Conservation (phyloP, 2,797 vertebrate species). For the Alosa sapidissima region DNA sequence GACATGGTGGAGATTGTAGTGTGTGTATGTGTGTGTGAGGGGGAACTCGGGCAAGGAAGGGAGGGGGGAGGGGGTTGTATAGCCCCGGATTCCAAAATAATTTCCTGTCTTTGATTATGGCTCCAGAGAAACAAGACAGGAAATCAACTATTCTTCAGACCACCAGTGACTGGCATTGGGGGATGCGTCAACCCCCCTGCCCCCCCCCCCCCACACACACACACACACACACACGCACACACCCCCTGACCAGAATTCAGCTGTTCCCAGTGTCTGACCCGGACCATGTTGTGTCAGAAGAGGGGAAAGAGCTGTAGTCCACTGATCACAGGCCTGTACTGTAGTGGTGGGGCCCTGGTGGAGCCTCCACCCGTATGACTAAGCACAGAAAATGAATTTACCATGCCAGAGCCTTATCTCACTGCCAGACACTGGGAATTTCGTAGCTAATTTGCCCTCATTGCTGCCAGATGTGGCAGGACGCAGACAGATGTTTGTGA, state of each 20-base stretch:
- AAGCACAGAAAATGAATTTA: slow-evolving; percentile 74
- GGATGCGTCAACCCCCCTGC: too few species aligned
- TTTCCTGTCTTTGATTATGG: slow-evolving; percentile 79
- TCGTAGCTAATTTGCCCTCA: slow-evolving; percentile 82
- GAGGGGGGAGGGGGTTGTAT: slow-evolving; percentile 53
- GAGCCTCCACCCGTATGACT: slow-evolving; percentile 53
- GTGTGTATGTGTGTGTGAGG: background rate
- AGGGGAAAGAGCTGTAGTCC: slow-evolving; percentile 32
- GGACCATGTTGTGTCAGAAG: slow-evolving; percentile 21
- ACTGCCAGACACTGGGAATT: slow-evolving; percentile 76
- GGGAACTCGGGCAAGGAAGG: slow-evolving; percentile 58
- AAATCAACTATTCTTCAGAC: slow-evolving; percentile 78
- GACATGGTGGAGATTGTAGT: slow-evolving; percentile 60
- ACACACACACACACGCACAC: background rate
- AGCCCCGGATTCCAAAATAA: slow-evolving; percentile 74
- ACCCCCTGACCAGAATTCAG: slow-evolving; percentile 59
- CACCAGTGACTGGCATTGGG: slow-evolving; percentile 70
- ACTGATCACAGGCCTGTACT: slow-evolving; percentile 58
- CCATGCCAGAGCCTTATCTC: slow-evolving; percentile 72
- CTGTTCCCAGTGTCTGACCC: slow-evolving; percentile 30
- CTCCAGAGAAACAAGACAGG: slow-evolving; percentile 76
- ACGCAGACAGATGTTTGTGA: slow-evolving; percentile 72
- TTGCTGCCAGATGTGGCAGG: slow-evolving; percentile 83
- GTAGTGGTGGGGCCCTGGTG: slow-evolving; percentile 44
- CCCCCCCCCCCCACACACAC: background rate